Conservation (phyloP, 2,888 invertebrate species). For the Dynastes tityus region DNA sequence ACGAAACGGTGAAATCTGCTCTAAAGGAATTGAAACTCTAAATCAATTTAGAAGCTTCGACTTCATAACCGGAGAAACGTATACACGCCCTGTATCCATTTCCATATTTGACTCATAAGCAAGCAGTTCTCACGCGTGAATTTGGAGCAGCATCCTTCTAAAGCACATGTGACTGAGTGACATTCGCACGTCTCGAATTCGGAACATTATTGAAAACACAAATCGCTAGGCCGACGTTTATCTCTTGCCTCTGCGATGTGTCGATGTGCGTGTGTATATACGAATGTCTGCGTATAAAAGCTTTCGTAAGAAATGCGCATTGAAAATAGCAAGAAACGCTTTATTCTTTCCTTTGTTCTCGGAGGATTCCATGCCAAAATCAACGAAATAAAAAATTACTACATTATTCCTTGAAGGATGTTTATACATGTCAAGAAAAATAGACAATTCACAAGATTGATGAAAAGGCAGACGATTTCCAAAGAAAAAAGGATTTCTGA, state of each 20-base stretch:
- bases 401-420: slow-evolving; percentile 7
- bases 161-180: slow-evolving; percentile 45
- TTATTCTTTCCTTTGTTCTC: slow-evolving; percentile 6
- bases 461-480: too few species aligned
- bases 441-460: slow-evolving; percentile 8
- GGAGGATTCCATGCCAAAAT: slow-evolving; percentile 10
- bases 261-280: slow-evolving; percentile 1
- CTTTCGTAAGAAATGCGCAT: slow-evolving; percentile 32
- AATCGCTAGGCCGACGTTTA: slow-evolving; percentile 44
- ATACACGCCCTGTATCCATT: slow-evolving; percentile 52
- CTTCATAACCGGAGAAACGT: slow-evolving; percentile 45
- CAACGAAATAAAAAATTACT: slow-evolving; percentile 42
- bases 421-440: background rate
- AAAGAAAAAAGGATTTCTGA: too few species aligned
- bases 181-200: slow-evolving; percentile 41
- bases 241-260: background rate
- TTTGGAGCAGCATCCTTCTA: slow-evolving; percentile 44
- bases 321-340: slow-evolving; percentile 3
- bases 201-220: slow-evolving; percentile 45
- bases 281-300: slow-evolving; percentile 7
- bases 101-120: slow-evolving; percentile 53
- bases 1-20: background rate
- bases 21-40: slow-evolving; percentile 38
- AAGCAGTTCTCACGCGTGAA: slow-evolving; percentile 53
- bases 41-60: slow-evolving; percentile 48